Percentiles rank a stretch among this genome's conserved stretches.
Evolutionary conservation across 2,113 vertebrate species (phyloP).

Genomic region (Callionymus lyra): DNA sequence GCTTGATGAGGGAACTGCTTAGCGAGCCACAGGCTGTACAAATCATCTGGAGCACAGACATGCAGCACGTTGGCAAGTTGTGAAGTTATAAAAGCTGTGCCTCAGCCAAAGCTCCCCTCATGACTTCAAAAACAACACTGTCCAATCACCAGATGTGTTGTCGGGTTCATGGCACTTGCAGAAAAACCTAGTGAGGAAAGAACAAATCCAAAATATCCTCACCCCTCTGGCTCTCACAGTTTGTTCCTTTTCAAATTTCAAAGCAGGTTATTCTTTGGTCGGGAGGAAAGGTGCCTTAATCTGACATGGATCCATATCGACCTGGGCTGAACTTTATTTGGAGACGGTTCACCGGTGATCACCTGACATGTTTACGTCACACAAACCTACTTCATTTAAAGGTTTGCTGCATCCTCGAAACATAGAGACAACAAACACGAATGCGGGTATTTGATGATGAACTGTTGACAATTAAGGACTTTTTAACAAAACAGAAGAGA

Average conservation of each 20-base stretch:
- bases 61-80: constrained; percentile 11
- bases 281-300: no score
- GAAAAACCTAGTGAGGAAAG: constrained; percentile 10
- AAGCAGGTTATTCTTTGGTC: no score
- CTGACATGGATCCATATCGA: no score
- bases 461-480: no score
- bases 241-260: constrained; percentile 7
- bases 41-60: constrained; percentile 13
- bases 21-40: constrained; percentile 18
- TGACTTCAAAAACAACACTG: constrained; percentile 12
- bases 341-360: no score
- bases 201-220: neutral
- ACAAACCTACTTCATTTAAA: no score
- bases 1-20: constrained; percentile 20
- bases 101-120: constrained; percentile 7
- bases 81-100: constrained; percentile 4
- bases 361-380: no score
- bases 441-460: no score
- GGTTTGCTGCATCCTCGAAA: no score
- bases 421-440: no score
- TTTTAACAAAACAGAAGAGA: no score
- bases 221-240: constrained; percentile 10
- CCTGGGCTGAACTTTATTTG: no score
- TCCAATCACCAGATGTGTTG: constrained; percentile 16
- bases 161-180: constrained; percentile 22